A percentile compares a stretch with the other conserved stretches of the same genome.
Evolutionary conservation across 2,888 invertebrate species (phyloP).

Genomic region (Pyrrhosoma nymphula): DNA sequence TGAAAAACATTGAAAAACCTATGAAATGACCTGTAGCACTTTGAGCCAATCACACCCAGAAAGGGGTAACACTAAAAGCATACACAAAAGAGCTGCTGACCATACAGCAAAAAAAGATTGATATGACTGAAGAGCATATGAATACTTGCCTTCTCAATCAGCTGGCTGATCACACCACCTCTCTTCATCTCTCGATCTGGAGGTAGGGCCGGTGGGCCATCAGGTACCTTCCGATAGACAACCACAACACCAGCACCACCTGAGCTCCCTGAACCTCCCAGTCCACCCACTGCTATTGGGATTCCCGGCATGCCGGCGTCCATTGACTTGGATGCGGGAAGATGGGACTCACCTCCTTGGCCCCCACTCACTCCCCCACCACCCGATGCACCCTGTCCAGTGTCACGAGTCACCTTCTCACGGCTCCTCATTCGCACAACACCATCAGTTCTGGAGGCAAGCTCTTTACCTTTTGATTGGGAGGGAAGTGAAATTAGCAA

Average conservation of each 20-base stretch:
- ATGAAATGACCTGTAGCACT: too few species aligned
- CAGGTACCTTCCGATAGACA: constrained; percentile 56
- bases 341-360: not conserved
- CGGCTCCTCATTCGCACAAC: constrained; percentile 39
- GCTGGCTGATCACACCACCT: constrained; percentile 80
- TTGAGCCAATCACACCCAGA: too few species aligned
- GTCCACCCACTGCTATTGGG: constrained; percentile 58
- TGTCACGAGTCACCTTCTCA: constrained; percentile 43
- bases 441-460: constrained; percentile 41
- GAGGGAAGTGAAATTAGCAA: not conserved
- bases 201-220: constrained; percentile 63
- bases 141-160: constrained; percentile 80
- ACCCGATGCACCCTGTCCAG: not conserved
- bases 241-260: constrained; percentile 63
- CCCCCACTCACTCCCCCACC: constrained; percentile 31
- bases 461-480: constrained; percentile 24
- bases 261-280: constrained; percentile 14
- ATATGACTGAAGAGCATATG: too few species aligned
- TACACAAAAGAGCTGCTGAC: too few species aligned
- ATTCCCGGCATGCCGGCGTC: constrained; percentile 53
- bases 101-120: too few species aligned
- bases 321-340: constrained; percentile 43
- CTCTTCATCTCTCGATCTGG: constrained; percentile 72
- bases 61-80: too few species aligned
- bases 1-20: too few species aligned